Conservation (phyloP, 2,797 vertebrate genomes). For the Crenuchus spilurus region DNA sequence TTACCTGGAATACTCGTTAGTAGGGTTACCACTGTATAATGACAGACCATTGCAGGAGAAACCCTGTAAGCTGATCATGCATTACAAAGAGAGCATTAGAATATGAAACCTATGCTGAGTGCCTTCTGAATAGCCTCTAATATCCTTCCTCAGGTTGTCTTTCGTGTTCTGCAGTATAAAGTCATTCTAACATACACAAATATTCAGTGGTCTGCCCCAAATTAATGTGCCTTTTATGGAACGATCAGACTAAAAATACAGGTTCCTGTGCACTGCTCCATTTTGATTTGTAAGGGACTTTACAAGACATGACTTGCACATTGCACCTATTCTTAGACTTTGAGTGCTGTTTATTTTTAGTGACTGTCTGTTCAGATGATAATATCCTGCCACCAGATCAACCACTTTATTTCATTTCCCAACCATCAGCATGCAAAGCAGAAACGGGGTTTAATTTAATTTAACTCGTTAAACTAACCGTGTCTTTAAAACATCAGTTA, state of each 20-base stretch:
- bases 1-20: too few species aligned
- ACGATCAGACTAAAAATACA: conserved; percentile 69
- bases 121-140: too few species aligned
- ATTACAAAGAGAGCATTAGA: too few species aligned
- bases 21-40: too few species aligned
- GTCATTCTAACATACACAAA: background rate
- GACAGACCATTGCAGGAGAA: background rate
- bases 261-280: conserved; percentile 60
- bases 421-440: background rate
- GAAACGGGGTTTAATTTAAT: too few species aligned
- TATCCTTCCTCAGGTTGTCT: too few species aligned
- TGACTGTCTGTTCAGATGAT: conserved; percentile 48
- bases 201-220: conserved; percentile 19
- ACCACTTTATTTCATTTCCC: conserved; percentile 4
- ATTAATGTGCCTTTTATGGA: conserved; percentile 67
- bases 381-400: conserved; percentile 32
- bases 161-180: background rate
- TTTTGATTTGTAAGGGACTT: conserved; percentile 68
- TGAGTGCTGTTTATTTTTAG: conserved; percentile 72
- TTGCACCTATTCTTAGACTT: conserved; percentile 61
- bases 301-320: conserved; percentile 53
- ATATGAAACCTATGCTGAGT: too few species aligned
- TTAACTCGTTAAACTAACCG: too few species aligned
- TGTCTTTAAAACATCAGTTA: too few species aligned
- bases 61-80: background rate